Base-by-base conservation (phyloP, 2,113 vertebrate species). In the Campylomormyrus tamandua region DNA sequence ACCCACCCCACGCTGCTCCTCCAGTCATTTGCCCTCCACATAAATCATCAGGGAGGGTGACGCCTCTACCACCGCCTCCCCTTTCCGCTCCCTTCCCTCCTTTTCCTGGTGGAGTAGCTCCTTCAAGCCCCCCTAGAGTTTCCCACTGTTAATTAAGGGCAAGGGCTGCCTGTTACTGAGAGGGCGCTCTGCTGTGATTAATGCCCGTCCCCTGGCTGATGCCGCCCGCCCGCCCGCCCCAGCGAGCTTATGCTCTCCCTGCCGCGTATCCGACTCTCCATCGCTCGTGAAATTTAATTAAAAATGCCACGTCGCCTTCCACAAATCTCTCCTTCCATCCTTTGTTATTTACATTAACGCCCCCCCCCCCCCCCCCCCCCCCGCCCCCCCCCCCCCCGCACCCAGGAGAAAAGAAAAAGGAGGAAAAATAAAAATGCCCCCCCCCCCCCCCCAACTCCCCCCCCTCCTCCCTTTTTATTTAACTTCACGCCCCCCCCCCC, bases 271-370 rank as follows among this genome's bases (percentile, higher is more conserved):
- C 56, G 86, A 90, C 77, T 39, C 90, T 88, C 62, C 27, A 53
- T 70, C 58, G 62, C 46, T 86, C 49, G 58, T 88, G 90, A 56
- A 90, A 88, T 90, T 88, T 88, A 88, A 90, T 90, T 88, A 90
- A 90, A 90, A 87, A 88, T 50, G 39, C 48, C 87, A 83, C 21
- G 66, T 80, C 31, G 11, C 90, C 35, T 58, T 90, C 74, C 86
- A 58, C 85, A 53, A 46, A 42, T 90, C 85, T 87, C 85, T 15
- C 39, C 35, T 87, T 83, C 87, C 39, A 27, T 88, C 19, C 49
- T 52, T 83, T 83, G 19, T 89, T 52, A 83, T 84, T 83, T 62
- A 27, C 39, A 56, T 83, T 56, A 46, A 17, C 1, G 19, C 39
- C 31, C 45, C 45, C 49, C 3, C 17, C 53, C 27, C 35, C 0